Evolutionary conservation across 2,113 vertebrate species (phyloP).

Genomic region (Okapia johnstoni): DNA sequence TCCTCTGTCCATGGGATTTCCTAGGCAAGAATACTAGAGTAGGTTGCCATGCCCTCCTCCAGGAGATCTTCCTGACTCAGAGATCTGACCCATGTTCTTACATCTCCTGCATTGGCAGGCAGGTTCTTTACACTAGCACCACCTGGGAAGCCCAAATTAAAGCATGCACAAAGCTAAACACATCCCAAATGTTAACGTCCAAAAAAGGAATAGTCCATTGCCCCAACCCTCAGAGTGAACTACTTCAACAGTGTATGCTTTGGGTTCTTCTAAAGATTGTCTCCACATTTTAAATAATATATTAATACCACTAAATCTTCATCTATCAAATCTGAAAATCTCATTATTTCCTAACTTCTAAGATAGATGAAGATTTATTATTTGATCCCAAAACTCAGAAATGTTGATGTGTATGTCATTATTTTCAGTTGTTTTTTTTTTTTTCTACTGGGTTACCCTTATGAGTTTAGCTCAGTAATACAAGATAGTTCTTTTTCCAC

Average conservation of each 20-base stretch:
- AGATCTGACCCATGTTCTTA: neutral
- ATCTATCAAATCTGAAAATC: neutral
- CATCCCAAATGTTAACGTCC: neutral
- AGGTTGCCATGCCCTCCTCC: neutral
- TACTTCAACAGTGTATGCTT: neutral
- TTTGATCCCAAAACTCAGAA: neutral
- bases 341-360: neutral
- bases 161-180: neutral
- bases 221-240: neutral
- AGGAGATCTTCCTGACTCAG: neutral
- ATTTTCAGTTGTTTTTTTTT: neutral
- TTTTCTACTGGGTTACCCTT: neutral
- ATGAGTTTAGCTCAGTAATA: neutral
- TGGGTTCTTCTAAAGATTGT: neutral
- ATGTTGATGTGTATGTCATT: neutral
- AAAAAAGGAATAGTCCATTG: neutral
- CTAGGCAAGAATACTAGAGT: neutral
- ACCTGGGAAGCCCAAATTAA: neutral
- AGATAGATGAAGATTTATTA: neutral
- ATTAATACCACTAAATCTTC: neutral
- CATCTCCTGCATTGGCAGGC: neutral
- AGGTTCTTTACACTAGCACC: neutral
- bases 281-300: neutral
- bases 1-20: neutral
- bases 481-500: neutral